Percentiles rank a stretch among this genome's conserved stretches.
phyloP scores from a whole-genome alignment of 2,888 invertebrate species.

The Trichogramma evanescens region DNA sequence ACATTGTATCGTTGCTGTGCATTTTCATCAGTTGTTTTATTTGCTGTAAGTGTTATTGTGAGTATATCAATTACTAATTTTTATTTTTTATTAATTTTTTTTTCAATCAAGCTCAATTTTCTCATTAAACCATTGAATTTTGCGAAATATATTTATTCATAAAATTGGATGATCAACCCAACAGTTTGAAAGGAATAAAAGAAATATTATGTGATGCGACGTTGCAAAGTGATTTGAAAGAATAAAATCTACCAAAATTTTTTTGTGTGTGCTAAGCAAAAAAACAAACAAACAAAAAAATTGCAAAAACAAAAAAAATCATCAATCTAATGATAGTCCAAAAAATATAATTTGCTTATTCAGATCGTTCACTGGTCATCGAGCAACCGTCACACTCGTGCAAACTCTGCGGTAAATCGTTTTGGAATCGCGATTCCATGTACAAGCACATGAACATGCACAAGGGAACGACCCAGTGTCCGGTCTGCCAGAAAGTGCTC shows the following conservation, averaged over 20 bases:
- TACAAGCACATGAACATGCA: conserved; percentile 51
- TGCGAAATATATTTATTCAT: too few relatives aligned
- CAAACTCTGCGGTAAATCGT: conserved; percentile 49
- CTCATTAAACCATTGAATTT: too few relatives aligned
- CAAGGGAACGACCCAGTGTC: conserved; percentile 50
- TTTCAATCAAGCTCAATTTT: conserved; percentile 16
- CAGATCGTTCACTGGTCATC: conserved; percentile 28
- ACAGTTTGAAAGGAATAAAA: too few relatives aligned
- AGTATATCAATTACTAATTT: not conserved
- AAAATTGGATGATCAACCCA: too few relatives aligned
- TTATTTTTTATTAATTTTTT: conserved; percentile 2
- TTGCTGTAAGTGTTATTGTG: conserved; percentile 8
- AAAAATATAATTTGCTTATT: conserved; percentile 25
- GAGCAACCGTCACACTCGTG: conserved; percentile 48
- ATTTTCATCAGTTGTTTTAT: conserved; percentile 11
- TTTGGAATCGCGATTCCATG: conserved; percentile 50
- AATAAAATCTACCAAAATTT: conserved; percentile 7
- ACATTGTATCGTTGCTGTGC: conserved; percentile 13
- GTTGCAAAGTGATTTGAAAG: too few relatives aligned
- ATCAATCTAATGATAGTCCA: conserved; percentile 19
- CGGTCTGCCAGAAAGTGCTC: conserved; percentile 49
- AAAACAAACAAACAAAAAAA: conserved; percentile 5
- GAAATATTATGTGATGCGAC: too few relatives aligned
- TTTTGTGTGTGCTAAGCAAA: conserved; percentile 10
- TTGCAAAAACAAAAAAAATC: conserved; percentile 14